These are phyloP conservation scores for Dolichopus griseipennis DNA, from an alignment of 2,888 invertebrate species.

Conservation along the genomic window DNA sequence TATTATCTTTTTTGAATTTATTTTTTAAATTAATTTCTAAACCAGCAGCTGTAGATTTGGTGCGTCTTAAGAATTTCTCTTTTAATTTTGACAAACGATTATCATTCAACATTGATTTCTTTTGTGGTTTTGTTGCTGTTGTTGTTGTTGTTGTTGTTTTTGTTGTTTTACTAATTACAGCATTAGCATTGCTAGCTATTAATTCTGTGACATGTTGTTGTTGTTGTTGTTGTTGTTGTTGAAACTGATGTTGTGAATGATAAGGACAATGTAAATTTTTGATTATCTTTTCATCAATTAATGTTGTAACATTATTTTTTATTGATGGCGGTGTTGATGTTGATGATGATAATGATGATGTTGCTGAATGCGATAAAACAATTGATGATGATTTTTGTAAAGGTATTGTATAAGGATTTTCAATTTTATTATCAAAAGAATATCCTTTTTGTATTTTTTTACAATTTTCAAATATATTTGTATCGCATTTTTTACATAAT, in stretches of 20 bases:
- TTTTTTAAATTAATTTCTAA: not conserved
- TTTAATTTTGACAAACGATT: conserved; percentile 23
- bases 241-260: not conserved
- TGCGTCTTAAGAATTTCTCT: conserved; percentile 23
- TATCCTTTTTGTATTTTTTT: not conserved
- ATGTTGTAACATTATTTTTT: not conserved
- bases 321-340: not conserved
- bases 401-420: not conserved
- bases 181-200: not conserved
- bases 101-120: conserved; percentile 26
- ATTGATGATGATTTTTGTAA: too few species aligned
- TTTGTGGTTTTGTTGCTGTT: conserved; percentile 4
- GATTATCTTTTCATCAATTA: not conserved
- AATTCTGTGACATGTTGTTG: not conserved
- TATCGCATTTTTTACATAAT: not conserved
- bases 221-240: not conserved
- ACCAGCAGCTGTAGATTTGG: conserved; percentile 23
- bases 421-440: not conserved
- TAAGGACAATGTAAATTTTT: not conserved
- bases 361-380: not conserved
- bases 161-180: not conserved
- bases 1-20: not conserved
- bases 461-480: not conserved
- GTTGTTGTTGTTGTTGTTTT: not conserved
- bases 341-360: not conserved